Evolutionary conservation across 1,140 invertebrate genomes (phyloP).

Genomic region (Eumeta japonica): DNA sequence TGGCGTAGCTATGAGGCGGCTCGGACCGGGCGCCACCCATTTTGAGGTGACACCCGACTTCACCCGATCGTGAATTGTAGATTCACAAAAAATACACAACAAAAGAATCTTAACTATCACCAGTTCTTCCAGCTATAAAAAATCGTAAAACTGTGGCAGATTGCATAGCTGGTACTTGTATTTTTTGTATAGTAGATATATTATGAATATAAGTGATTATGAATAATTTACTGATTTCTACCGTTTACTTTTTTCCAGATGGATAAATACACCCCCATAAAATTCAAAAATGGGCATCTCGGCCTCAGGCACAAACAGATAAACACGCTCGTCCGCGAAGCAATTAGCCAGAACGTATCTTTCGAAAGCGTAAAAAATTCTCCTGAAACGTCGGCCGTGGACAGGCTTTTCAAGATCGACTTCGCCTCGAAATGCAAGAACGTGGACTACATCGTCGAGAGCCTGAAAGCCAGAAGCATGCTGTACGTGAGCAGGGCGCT

Average conservation of each 20-base stretch:
- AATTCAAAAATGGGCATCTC: slow-evolving; percentile 20
- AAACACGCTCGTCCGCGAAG: slow-evolving; percentile 21
- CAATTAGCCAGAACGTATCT: slow-evolving; percentile 8
- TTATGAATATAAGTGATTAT: too few relatives aligned
- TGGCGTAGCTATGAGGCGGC: too few relatives aligned
- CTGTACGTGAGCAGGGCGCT: slow-evolving; percentile 34
- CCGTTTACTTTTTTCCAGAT: slow-evolving; percentile 22
- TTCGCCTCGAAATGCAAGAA: slow-evolving; percentile 27
- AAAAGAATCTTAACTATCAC: too few relatives aligned
- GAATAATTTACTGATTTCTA: too few relatives aligned
- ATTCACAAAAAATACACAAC: too few relatives aligned
- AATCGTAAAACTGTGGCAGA: too few relatives aligned
- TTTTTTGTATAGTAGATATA: too few relatives aligned
- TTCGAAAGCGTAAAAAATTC: slow-evolving; percentile 14
- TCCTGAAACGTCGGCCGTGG: slow-evolving; percentile 22
- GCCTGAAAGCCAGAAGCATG: slow-evolving; percentile 29
- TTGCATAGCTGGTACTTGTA: too few relatives aligned
- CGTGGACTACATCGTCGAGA: slow-evolving; percentile 28
- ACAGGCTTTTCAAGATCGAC: slow-evolving; percentile 37
- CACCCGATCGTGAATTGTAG: too few relatives aligned
- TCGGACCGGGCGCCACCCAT: too few relatives aligned
- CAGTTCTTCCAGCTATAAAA: too few relatives aligned
- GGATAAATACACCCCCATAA: slow-evolving; percentile 14
- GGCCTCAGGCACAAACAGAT: slow-evolving; percentile 24
- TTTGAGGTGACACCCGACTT: too few relatives aligned